Conservation (phyloP, 1,140 invertebrate genomes). For the Drosophila sp. region DNA sequence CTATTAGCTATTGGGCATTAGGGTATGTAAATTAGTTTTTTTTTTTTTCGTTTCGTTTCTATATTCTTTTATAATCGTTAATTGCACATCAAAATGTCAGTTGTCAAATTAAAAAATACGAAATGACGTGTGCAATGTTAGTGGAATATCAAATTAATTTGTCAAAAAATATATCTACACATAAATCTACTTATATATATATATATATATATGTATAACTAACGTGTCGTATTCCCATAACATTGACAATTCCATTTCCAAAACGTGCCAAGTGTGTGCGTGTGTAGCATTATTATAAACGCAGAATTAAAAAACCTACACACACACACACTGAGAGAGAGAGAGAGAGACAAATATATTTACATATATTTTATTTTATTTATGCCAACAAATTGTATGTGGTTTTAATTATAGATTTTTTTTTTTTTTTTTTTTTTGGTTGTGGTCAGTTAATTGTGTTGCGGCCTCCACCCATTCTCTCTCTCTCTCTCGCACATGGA, state of each 20-base stretch:
- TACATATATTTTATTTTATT: conserved; percentile 11
- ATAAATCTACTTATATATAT: conserved; percentile 7
- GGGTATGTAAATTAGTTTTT: conserved; percentile 4
- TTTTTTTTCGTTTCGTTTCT: not conserved
- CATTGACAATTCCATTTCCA: conserved; percentile 12
- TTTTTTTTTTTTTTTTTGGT: not conserved
- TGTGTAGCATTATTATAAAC: conserved; percentile 12
- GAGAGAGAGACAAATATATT: not conserved
- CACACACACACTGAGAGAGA: not conserved
- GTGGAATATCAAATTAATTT: conserved; percentile 43
- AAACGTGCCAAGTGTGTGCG: conserved; percentile 12
- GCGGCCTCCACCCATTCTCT: conserved; percentile 17
- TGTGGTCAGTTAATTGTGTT: conserved; percentile 50
- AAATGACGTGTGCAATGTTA: conserved; percentile 18
- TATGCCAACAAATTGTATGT: conserved; percentile 37
- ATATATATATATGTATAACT: conserved; percentile 5
- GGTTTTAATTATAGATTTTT: conserved; percentile 53
- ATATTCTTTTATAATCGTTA: conserved; percentile 13
- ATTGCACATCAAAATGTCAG: conserved; percentile 20
- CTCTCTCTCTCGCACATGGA: conserved; percentile 40
- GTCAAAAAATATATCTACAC: conserved; percentile 27
- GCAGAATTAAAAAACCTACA: conserved; percentile 6
- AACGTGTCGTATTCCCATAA: conserved; percentile 12
- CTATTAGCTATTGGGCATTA: not conserved
- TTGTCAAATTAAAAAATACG: conserved; percentile 32